Evolutionary conservation across 2,888 invertebrate genomes (phyloP), one percentile per base, ranked within the genome.

Genomic region (Mythimna ferrago): DNA sequence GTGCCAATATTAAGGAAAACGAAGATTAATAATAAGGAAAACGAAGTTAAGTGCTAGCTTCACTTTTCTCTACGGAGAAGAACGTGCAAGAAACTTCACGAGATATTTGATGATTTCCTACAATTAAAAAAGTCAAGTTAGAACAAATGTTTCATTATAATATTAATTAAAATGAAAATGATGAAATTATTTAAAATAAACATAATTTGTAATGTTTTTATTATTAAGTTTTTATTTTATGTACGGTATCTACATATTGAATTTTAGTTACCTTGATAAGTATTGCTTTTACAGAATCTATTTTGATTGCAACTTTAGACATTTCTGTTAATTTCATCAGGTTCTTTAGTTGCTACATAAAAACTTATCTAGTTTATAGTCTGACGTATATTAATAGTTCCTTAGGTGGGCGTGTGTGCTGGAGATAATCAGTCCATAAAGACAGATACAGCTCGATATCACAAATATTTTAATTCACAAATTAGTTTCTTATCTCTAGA

Each of bases 381-480:
- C 38, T 60, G 61, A 76, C 76, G 80, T 69, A 63, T 65, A 67
- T 75, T 67, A 66, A 66, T 76, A 60, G 48, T 19, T 9, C 41
- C n/a, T 66, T 7, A 35, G 4, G 83, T 80, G 77, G 85, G 85
- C 72, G 83, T 84, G 85, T 77, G 70, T 14, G 2, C 1, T 48
- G 16, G 19, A 74, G 41, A 79, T 79, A 51, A 79, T 81, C 73
- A 53, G 38, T n/a, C 41, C 44, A 78, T 85, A 83, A 69, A 41
- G 9, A 16, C 0, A 77, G 72, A 84, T 82, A 70, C 63, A 70
- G 38, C 64, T 32, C 19, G 76, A 82, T 84, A 85, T 76, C 68
- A 65, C 48, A 84, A 80, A 71, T 78, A 84, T 80, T 84, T 85
- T 82, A 83, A 84, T 84, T 83, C 74, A 85, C 77, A 78, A 85